These are phyloP conservation scores for Galagoides demidoff DNA, from an alignment of 2,797 vertebrate species.

Conservation along the genomic window DNA sequence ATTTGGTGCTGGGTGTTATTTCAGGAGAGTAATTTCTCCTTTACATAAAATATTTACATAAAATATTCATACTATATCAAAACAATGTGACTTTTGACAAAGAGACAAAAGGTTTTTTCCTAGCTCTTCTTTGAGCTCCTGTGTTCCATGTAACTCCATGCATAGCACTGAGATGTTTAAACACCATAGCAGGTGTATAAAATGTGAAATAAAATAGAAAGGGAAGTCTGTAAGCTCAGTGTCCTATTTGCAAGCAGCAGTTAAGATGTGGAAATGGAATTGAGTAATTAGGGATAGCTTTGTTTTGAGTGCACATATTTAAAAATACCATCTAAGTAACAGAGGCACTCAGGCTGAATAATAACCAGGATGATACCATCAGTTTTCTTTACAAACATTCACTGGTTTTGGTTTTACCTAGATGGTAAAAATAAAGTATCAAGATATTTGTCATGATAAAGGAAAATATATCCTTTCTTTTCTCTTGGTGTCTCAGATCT, in stretches of 20 bases:
- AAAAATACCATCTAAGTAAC: neutral
- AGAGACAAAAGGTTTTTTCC: neutral
- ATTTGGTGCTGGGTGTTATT: neutral
- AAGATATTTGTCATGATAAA: neutral
- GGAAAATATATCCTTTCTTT: neutral
- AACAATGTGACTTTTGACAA: neutral
- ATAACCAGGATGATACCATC: neutral
- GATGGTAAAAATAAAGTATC: neutral
- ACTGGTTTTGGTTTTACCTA: neutral
- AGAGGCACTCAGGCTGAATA: neutral
- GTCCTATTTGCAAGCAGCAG: neutral
- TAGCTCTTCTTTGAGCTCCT: neutral
- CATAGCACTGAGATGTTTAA: neutral
- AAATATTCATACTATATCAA: neutral
- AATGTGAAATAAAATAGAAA: neutral
- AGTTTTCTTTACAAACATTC: neutral
- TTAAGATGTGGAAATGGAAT: neutral
- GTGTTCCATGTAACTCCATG: neutral
- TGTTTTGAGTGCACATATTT: conserved; percentile 9
- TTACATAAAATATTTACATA: neutral
- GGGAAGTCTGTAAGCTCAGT: neutral
- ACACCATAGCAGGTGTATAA: neutral
- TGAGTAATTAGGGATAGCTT: neutral
- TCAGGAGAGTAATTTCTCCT: neutral
- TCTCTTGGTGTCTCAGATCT: neutral